Evolutionary conservation across 2,888 invertebrate genomes (phyloP).

Genomic region (Bellardia bayeri): DNA sequence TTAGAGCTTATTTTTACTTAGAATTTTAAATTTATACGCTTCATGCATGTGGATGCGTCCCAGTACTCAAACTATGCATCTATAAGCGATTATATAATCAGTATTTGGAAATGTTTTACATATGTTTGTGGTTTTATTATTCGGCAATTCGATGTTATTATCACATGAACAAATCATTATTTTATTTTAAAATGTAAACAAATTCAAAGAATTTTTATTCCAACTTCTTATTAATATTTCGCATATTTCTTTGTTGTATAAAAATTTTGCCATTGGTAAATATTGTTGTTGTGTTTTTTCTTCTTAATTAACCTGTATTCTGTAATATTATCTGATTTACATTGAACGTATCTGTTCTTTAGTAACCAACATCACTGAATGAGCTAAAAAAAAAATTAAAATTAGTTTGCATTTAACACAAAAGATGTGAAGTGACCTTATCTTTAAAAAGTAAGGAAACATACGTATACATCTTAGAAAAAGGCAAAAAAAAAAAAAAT

Average conservation of each 20-base stretch:
- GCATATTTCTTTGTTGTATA: neutral
- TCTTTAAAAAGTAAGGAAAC: conserved; percentile 20
- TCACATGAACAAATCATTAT: no score
- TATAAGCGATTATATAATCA: no score
- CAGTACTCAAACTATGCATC: no score
- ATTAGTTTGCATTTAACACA: conserved; percentile 38
- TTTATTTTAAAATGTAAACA: no score
- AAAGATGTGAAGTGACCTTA: conserved; percentile 57
- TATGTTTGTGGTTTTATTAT: no score
- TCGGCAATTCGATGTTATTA: no score
- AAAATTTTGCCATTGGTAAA: neutral
- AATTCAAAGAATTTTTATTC: no score
- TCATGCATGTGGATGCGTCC: no score
- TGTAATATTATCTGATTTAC: conserved; percentile 33
- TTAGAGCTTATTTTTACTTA: no score
- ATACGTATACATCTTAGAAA: neutral
- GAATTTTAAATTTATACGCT: no score
- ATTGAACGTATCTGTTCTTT: conserved; percentile 29
- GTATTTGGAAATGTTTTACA: no score
- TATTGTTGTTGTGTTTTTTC: conserved; percentile 3
- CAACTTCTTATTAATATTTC: no score
- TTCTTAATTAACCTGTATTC: conserved; percentile 34
- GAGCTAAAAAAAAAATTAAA: conserved; percentile 20
- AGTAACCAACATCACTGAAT: conserved; percentile 8
- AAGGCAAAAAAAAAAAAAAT: conserved; percentile 49